phyloP scores from a whole-genome alignment of 1,140 invertebrate species.

The Drosophila lacteicornis region DNA sequence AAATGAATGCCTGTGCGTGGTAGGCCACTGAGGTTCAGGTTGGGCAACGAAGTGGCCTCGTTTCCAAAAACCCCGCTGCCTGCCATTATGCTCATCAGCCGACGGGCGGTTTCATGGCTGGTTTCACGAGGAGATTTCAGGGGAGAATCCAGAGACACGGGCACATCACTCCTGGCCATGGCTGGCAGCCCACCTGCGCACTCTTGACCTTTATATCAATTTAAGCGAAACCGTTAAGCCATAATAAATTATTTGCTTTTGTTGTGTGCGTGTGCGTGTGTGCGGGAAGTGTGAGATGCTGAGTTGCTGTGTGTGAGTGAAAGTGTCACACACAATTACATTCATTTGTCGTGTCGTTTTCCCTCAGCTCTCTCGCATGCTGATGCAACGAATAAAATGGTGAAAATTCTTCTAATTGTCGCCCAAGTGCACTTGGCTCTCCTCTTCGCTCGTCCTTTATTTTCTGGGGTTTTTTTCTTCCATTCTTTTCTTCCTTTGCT shows the following conservation, averaged over 20 bases:
- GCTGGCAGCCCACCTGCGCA: conserved; percentile 43
- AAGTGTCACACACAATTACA: conserved; percentile 74
- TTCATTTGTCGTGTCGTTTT: conserved; percentile 59
- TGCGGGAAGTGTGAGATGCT: not conserved
- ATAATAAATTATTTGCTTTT: conserved; percentile 68
- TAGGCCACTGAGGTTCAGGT: conserved; percentile 32
- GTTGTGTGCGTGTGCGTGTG: conserved; percentile 4
- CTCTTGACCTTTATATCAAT: conserved; percentile 79
- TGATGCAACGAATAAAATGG: conserved; percentile 38
- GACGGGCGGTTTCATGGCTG: conserved; percentile 15
- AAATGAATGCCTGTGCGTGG: conserved; percentile 40
- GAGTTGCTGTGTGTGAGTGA: conserved; percentile 28
- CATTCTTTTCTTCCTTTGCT: conserved; percentile 20
- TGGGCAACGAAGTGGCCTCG: conserved; percentile 55
- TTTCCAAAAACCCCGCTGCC: conserved; percentile 34
- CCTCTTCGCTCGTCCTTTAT: conserved; percentile 5
- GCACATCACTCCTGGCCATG: conserved; percentile 11
- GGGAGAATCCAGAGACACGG: not conserved
- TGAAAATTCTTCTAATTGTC: conserved; percentile 76
- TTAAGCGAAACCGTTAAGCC: conserved; percentile 63
- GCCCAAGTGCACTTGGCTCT: conserved; percentile 62
- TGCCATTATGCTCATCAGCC: conserved; percentile 41
- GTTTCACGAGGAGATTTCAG: conserved; percentile 1
- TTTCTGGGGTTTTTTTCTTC: not conserved
- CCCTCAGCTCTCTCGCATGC: not conserved